Conservation (phyloP, 1,140 invertebrate genomes). For the Acyrthosiphon pisum region DNA sequence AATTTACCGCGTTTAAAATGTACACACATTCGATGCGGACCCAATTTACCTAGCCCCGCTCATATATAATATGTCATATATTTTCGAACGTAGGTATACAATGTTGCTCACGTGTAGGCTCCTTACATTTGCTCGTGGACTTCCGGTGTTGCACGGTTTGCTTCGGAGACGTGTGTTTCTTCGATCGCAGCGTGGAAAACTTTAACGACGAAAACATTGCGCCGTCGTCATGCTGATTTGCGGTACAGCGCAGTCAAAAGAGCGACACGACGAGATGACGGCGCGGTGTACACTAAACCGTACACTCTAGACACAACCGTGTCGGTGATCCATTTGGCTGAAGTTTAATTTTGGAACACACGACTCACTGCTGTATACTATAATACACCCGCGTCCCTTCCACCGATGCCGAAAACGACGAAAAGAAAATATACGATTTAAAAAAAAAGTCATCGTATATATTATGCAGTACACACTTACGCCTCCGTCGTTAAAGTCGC, state of each 20-base stretch:
- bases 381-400: background rate
- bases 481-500: slow-evolving; percentile 47
- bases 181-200: slow-evolving; percentile 52
- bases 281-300: background rate
- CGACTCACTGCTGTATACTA: background rate
- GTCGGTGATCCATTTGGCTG: slow-evolving; percentile 34
- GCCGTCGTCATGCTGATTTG: slow-evolving; percentile 25
- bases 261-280: background rate
- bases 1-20: no score
- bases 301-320: background rate
- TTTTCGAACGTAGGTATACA: background rate
- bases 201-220: slow-evolving; percentile 59
- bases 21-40: no score
- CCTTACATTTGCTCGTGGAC: slow-evolving; percentile 51
- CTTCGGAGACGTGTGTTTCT: slow-evolving; percentile 31
- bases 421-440: background rate
- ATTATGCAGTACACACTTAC: background rate
- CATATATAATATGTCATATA: background rate
- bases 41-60: no score
- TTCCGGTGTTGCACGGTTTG: background rate
- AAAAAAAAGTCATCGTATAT: background rate
- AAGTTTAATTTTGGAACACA: slow-evolving; percentile 57
- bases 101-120: background rate
- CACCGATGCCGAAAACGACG: background rate
- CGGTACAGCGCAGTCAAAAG: background rate